phyloP scores from a whole-genome alignment of 2,113 vertebrate species.

The Anoplopoma fimbria region DNA sequence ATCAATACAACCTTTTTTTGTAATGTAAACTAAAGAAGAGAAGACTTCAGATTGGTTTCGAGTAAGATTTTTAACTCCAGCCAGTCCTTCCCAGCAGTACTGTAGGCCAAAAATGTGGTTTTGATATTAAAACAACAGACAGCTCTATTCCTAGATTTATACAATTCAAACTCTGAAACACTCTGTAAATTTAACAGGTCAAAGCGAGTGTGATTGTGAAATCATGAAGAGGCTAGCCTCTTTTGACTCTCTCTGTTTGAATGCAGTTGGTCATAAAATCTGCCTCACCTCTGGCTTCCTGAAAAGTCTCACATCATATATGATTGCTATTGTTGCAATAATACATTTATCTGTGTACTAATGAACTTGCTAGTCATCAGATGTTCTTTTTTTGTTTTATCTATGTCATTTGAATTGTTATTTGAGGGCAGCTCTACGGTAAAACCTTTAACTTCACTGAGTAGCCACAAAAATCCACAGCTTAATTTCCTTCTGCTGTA shows the following conservation, averaged over 20 bases:
- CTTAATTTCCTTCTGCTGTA: background rate
- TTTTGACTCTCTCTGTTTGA: background rate
- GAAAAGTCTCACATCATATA: background rate
- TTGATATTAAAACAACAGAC: background rate
- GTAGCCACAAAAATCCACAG: background rate
- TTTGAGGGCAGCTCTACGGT: background rate
- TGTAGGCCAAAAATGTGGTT: background rate
- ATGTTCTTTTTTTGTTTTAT: background rate
- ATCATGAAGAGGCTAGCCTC: background rate
- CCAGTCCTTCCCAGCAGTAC: background rate
- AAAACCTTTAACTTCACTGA: background rate
- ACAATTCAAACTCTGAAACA: background rate
- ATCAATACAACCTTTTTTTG: background rate
- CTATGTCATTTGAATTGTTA: background rate
- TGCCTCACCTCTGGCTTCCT: background rate
- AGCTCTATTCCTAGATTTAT: background rate
- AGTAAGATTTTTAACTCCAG: background rate
- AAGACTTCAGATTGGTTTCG: background rate
- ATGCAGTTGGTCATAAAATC: background rate
- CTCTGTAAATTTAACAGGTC: background rate
- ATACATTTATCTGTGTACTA: background rate
- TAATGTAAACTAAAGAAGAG: background rate
- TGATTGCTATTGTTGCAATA: background rate
- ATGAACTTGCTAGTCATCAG: too few relatives aligned
- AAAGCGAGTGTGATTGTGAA: background rate